Evolutionary conservation across 2,888 invertebrate species (phyloP), one percentile per base, ranked within the genome.

Genomic region (Pseudolycoriella hygida): DNA sequence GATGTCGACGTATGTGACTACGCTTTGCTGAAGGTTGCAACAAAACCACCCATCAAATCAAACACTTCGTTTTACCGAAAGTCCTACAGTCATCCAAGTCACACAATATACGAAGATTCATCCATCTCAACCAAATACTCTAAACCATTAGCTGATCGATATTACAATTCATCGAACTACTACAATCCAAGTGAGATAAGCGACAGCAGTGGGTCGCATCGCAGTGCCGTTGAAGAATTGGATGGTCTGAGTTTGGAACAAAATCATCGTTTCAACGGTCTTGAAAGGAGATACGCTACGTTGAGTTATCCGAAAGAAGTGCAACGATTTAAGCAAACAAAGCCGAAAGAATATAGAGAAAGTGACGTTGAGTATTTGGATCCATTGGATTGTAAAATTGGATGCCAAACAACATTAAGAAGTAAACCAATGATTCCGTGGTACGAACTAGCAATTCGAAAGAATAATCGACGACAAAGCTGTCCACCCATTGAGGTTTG

Each of bases 361-460:
- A 37, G 37, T 19, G 43, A 43, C 11, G 58, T 61, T 4, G 61
- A 64, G 48, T 65, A 61, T 49, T 56, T 62, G 52, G 64, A 66
- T 56, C 63, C 65, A 47, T 67, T 73, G 58, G 77, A 80, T 58
- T 72, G 76, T n/a, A 74, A 77, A 61, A 70, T 78, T 48, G 77
- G 77, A 31, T 76, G 74, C 53, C 76, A 76, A 61, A 75, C 77
- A 2, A 76, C 76, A 34, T 61, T 77, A 42, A 65, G 77, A 31
- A 69, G 74, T 47, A 78, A 77, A 55, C 80, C 81, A 25, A 72
- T 76, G 47, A 74, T 87, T 50, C 88, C 88, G 0, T 88, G 88
- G 88, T 88, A 85, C 79, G 88, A 88, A 64, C 64, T 87, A 54
- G 88, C 88, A 37, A 82, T 84, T 43, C 75, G 78, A 54, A 77